Base-by-base conservation (phyloP, 2,113 vertebrate genomes). In the Pyrgilauda ruficollis region DNA sequence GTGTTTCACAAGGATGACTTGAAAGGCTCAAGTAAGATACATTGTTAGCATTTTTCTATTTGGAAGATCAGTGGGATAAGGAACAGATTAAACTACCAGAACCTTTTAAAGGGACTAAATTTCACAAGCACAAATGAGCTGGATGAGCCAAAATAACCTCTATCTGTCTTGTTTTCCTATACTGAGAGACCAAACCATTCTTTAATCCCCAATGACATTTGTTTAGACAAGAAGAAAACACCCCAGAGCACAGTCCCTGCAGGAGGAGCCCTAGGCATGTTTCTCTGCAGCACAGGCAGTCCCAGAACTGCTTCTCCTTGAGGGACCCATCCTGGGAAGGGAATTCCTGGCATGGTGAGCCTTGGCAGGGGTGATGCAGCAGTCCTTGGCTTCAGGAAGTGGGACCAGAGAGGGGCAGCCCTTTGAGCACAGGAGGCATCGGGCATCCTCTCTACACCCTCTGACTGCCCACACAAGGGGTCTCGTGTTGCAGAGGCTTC, bases 21-120 rank as follows among this genome's bases (percentile, higher is more conserved):
- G 94, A 97, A 97, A 96, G 53, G 69, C 92, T 95, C 82, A 84
- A 96, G 73, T 53, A 91, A 97, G 95, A 97, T 87, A 68, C 67
- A 96, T 94, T 96, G 96, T 97, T 94, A 92, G 53, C 68, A 76
- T 91, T 96, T 91, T 79, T 93, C 92, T 93, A 73, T 95, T 95
- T 92, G 75, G 75, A 93, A 89, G 78, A 85, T 84, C 79, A 80
- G 68, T 94, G 69, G 81, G 92, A 93, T 91, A 94, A 88, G 79
- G 95, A 94, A 84, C 76, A 87, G 76, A 97, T 96, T 96, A 93
- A 97, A 92, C 77, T 89, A 96, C 49, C 73, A 87, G 74, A 95
- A 93, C 28, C 77, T 58, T 47, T 80, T 75, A 94, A 90, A 92
- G 30, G 12, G 30, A 78, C 69, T 93, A 89, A 92, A 95, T 95